Percentiles rank a stretch among this genome's conserved stretches.
Evolutionary conservation across 2,797 vertebrate species (phyloP).

Genomic region (Microhierax caerulescens): DNA sequence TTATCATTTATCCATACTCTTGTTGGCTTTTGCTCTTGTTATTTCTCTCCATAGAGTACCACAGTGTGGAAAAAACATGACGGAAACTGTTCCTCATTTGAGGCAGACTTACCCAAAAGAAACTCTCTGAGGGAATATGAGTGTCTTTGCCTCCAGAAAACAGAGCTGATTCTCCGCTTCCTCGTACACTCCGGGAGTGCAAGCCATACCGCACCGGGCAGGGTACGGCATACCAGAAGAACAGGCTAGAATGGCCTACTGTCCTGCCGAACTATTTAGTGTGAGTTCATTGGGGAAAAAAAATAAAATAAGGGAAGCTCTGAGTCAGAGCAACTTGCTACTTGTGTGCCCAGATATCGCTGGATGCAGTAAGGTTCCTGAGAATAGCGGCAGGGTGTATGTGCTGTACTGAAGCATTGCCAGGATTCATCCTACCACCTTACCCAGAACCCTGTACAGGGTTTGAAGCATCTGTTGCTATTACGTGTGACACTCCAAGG

Average conservation of each 20-base stretch:
- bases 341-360: neutral
- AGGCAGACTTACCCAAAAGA: neutral
- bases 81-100: neutral
- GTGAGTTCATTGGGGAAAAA: neutral
- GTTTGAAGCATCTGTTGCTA: neutral
- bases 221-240: neutral
- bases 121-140: neutral
- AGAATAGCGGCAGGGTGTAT: neutral
- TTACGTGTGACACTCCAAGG: neutral
- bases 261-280: neutral
- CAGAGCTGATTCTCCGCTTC: neutral
- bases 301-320: neutral
- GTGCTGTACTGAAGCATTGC: neutral
- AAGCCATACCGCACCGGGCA: neutral
- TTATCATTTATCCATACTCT: neutral
- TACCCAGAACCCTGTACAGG: neutral
- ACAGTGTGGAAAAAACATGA: neutral
- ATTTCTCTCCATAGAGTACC: neutral
- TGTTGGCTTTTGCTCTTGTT: neutral
- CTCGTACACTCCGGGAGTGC: neutral
- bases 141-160: neutral
- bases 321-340: neutral
- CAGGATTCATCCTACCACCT: neutral
- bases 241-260: neutral
- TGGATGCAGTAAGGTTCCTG: neutral